A percentile compares a stretch with the other conserved stretches of the same genome.
Evolutionary conservation across 1,140 invertebrate genomes (phyloP).

Genomic region (Parasteatoda tepidariorum): DNA sequence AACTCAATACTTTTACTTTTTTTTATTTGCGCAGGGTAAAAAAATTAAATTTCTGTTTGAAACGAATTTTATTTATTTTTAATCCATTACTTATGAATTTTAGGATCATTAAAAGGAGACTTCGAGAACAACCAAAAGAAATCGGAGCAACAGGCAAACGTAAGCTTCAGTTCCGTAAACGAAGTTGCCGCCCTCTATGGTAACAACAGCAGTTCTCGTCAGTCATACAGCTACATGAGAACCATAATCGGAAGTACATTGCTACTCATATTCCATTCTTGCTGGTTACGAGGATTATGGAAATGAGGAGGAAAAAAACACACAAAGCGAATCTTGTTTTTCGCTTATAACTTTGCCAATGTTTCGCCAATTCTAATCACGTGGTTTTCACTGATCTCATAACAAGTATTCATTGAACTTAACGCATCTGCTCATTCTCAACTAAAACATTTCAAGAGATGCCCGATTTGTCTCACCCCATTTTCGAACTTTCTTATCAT

Average conservation of each 20-base stretch:
- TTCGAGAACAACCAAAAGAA: neutral
- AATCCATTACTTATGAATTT: no score
- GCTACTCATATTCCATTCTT: neutral
- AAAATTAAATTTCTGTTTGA: no score
- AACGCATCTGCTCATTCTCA: neutral
- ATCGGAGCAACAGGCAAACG: neutral
- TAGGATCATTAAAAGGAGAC: neutral
- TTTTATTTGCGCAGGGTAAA: no score
- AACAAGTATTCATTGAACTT: neutral
- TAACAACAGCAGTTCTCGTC: neutral
- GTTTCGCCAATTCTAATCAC: neutral
- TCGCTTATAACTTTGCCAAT: neutral
- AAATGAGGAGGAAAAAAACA: neutral
- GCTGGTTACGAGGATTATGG: neutral
- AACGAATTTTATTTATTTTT: no score
- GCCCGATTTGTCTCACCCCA: neutral
- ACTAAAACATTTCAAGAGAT: neutral
- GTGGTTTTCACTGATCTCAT: neutral
- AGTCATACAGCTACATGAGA: neutral
- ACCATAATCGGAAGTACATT: neutral
- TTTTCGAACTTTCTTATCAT: neutral
- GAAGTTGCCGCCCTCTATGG: neutral
- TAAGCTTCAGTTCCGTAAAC: neutral
- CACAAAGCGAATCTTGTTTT: no score
- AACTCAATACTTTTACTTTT: no score